phyloP scores from a whole-genome alignment of 2,113 vertebrate species.

The Xenus cinereus region DNA sequence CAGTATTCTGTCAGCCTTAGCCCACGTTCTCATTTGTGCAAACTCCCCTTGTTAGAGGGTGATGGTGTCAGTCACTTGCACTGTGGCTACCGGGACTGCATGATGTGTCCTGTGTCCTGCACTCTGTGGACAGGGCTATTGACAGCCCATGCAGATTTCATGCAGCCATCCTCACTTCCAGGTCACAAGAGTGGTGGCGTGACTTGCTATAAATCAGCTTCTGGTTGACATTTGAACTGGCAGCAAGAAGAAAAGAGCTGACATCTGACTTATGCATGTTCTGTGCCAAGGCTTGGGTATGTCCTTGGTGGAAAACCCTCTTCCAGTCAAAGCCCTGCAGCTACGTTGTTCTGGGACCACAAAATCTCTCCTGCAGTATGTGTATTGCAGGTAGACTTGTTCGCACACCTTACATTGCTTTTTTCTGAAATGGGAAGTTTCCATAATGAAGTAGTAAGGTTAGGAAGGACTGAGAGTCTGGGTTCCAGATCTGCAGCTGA shows the following conservation, averaged over 20 bases:
- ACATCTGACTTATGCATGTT: neutral
- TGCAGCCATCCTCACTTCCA: constrained; percentile 13
- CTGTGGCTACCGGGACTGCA: neutral
- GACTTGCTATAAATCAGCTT: constrained; percentile 25
- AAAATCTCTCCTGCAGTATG: neutral
- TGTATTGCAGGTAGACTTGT: neutral
- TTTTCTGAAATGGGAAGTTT: neutral
- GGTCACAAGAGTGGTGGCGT: neutral
- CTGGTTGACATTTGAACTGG: neutral
- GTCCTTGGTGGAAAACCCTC: neutral
- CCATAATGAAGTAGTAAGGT: neutral
- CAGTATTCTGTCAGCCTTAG: neutral
- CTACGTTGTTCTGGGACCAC: neutral
- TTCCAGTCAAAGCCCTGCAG: neutral
- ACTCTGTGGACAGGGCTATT: neutral
- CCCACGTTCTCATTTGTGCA: neutral
- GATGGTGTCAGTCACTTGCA: neutral
- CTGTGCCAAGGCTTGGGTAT: neutral
- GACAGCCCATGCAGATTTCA: neutral
- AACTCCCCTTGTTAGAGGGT: neutral
- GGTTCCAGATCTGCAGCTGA: neutral
- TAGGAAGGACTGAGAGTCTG: neutral
- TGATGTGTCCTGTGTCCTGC: neutral
- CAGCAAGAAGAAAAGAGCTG: neutral
- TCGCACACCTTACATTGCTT: neutral